Percentiles rank a stretch among this genome's conserved stretches.
Conservation (phyloP, 2,113 vertebrate genomes). For the Taurulus bubalis region DNA sequence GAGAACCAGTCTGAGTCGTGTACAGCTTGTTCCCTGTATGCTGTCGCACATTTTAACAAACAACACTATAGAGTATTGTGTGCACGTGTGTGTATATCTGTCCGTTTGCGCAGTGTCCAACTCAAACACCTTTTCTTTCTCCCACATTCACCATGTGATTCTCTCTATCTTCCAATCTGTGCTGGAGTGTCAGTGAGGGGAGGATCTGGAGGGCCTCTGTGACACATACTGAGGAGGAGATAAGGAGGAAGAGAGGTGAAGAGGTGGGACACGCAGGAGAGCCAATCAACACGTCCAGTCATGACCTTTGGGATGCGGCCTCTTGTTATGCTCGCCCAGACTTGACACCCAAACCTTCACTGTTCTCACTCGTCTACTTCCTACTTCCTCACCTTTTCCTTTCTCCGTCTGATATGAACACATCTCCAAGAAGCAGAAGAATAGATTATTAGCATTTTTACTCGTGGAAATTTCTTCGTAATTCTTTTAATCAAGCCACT, state of each 20-base stretch:
- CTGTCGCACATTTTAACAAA: constrained; percentile 15
- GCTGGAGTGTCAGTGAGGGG: constrained; percentile 26
- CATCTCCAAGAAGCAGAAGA: neutral
- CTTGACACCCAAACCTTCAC: constrained; percentile 17
- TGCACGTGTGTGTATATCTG: neutral
- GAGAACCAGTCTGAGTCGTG: neutral
- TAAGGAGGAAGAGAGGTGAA: constrained; percentile 22
- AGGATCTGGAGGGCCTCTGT: constrained; percentile 21
- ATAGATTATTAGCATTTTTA: neutral
- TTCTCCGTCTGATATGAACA: neutral
- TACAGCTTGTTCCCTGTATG: neutral
- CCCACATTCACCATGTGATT: neutral
- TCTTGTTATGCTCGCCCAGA: constrained; percentile 50
- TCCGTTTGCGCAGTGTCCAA: neutral
- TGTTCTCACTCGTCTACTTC: neutral
- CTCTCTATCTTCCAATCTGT: constrained; percentile 12
- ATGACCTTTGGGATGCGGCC: constrained; percentile 52
- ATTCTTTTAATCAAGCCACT: neutral
- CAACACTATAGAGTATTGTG: neutral
- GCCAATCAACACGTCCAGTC: constrained; percentile 54
- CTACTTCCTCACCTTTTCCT: constrained; percentile 2
- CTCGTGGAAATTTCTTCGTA: neutral
- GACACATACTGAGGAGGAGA: constrained; percentile 27
- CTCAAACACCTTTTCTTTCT: neutral
- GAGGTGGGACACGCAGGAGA: constrained; percentile 17